Evolutionary conservation across 2,113 vertebrate species (phyloP).

Genomic region (Cheirogaleus medius): DNA sequence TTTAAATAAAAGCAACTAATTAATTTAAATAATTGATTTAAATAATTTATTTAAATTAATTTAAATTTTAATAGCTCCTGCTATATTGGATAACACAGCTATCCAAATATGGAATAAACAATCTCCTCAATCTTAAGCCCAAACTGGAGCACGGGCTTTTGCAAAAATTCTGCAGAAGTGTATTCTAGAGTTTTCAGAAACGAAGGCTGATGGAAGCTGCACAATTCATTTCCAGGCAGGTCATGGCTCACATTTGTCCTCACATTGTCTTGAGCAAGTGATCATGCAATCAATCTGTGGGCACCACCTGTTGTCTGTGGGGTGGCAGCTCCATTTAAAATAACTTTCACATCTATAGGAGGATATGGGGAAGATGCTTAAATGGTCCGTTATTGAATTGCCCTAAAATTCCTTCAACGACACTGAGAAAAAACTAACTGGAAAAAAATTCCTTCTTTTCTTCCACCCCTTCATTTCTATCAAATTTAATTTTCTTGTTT

Average conservation of each 20-base stretch:
- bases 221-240: neutral
- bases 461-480: conserved; percentile 27
- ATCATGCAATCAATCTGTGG: neutral
- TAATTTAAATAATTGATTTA: neutral
- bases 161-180: neutral
- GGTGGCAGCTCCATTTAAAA: neutral
- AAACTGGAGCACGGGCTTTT: neutral
- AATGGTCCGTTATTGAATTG: neutral
- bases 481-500: conserved; percentile 74
- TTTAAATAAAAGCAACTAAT: neutral
- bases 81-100: neutral
- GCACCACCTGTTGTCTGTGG: neutral
- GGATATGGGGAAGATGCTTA: neutral
- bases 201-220: neutral
- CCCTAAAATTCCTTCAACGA: conserved; percentile 16
- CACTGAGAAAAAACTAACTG: conserved; percentile 17
- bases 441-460: neutral
- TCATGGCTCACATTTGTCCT: neutral
- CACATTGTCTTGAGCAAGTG: neutral
- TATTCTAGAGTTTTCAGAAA: neutral
- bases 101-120: neutral
- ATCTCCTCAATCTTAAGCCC: neutral
- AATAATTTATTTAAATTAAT: neutral
- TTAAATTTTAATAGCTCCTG: neutral
- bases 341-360: neutral